Base-by-base conservation (phyloP, 2,888 invertebrate genomes). In the Meta bourneti region DNA sequence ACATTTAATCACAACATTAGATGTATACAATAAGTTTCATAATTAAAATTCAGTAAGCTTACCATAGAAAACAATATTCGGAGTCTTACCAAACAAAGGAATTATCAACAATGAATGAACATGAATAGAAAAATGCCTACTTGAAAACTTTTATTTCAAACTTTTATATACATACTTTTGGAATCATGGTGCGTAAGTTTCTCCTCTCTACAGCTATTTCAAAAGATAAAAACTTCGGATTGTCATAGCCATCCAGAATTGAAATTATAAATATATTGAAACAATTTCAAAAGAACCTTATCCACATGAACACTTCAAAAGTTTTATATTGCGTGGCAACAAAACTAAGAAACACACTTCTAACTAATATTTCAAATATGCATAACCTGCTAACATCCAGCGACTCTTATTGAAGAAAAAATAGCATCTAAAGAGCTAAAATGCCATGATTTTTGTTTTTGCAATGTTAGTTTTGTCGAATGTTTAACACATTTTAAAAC, bases 221-320 rank as follows among this genome's bases (percentile, higher is more conserved):
- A 86, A 78, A 70, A 78, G 77, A 87, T 54, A 87, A 87, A 79
- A 80, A 54, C 80, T 81, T 74, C 74, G 75, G 90, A 90, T 90
- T 90, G 90, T 90, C 90, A 85, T 70, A 90, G 90, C 90, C 85
- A 90, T 61, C 75, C 71, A 74, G 61, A 90, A 72, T 69, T 49
- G 70, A 9, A 83, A 81, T 20, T 61, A 75, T 52, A 52, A 61
- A 5, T 5, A 61, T 61, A 61, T 11, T 61, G 13, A 9, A 13
- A 11, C 61, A 61, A 16, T 61, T 61, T 20, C 61, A 61, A 34
- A 16, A 20, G 7, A 20, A 79, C 16, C 61, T 13, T 13, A 7
- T 61, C 49, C n/a, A 34, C 19, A 79, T 34, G 1, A 79, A 34
- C 11, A 34, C 13, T 61, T 78, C 11, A 7, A 34, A 79, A 61